A percentile compares a stretch with the other conserved stretches of the same genome.
phyloP scores from a whole-genome alignment of 2,797 vertebrate species.

The Perodicticus potto region DNA sequence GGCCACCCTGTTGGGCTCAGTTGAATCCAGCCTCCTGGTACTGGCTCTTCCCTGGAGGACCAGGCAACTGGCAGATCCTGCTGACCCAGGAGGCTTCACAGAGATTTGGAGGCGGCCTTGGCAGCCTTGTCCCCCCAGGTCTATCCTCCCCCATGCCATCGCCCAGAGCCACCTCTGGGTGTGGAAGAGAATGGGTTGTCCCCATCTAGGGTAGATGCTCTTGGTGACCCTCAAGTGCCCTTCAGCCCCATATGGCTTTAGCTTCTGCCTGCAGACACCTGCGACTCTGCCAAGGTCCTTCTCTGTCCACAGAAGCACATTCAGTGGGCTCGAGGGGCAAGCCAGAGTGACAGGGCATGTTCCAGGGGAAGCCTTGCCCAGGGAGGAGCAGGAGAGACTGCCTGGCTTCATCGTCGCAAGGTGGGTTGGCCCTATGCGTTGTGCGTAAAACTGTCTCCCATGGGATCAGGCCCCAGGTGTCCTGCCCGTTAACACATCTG shows the following conservation, averaged over 20 bases:
- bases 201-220: background rate
- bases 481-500: background rate
- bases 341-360: background rate
- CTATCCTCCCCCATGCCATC: background rate
- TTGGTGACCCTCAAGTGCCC: fast-evolving
- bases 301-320: background rate
- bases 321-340: background rate
- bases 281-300: background rate
- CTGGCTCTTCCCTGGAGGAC: background rate
- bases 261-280: background rate
- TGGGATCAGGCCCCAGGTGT: background rate
- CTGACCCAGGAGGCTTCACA: background rate
- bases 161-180: background rate
- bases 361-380: background rate
- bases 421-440: fast-evolving
- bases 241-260: too few relatives aligned
- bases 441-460: background rate
- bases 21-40: background rate
- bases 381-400: fast-evolving
- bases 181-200: background rate
- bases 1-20: background rate
- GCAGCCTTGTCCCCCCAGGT: too few relatives aligned
- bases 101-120: background rate
- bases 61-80: background rate
- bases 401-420: fast-evolving